Evolutionary conservation across 2,888 invertebrate genomes (phyloP).

Genomic region (Thereva nobilitata): DNA sequence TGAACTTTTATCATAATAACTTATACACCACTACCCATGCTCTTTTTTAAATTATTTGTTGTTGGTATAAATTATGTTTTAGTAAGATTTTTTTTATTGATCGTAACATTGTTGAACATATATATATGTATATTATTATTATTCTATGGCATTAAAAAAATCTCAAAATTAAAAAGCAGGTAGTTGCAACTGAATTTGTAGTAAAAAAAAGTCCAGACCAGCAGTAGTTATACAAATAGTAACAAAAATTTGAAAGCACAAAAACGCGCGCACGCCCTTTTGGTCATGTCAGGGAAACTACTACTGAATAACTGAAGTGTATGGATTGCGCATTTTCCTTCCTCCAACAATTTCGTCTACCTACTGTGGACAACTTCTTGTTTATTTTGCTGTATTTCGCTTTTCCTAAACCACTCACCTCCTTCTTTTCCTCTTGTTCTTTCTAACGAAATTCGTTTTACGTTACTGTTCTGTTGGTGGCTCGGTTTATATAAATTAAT

Average conservation of each 20-base stretch:
- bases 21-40: too few relatives aligned
- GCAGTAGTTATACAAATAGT: slow-evolving; percentile 15
- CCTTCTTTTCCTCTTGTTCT: slow-evolving; percentile 36
- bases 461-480: not conserved
- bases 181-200: not conserved
- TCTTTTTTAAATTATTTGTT: too few relatives aligned
- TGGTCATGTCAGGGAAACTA: slow-evolving; percentile 38
- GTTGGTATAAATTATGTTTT: too few relatives aligned
- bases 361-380: slow-evolving; percentile 31
- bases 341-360: slow-evolving; percentile 27
- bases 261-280: slow-evolving; percentile 36
- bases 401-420: slow-evolving; percentile 34
- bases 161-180: too few relatives aligned
- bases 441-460: slow-evolving; percentile 15
- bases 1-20: too few relatives aligned
- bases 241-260: slow-evolving; percentile 25
- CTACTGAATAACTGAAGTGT: slow-evolving; percentile 40
- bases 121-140: too few relatives aligned
- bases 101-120: too few relatives aligned
- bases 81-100: too few relatives aligned
- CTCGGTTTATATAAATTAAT: slow-evolving; percentile 3
- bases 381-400: slow-evolving; percentile 31
- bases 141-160: too few relatives aligned
- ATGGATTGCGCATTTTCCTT: slow-evolving; percentile 39
- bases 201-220: slow-evolving; percentile 13